Conservation (phyloP, 1,140 invertebrate species). For the Drosophila lini region DNA sequence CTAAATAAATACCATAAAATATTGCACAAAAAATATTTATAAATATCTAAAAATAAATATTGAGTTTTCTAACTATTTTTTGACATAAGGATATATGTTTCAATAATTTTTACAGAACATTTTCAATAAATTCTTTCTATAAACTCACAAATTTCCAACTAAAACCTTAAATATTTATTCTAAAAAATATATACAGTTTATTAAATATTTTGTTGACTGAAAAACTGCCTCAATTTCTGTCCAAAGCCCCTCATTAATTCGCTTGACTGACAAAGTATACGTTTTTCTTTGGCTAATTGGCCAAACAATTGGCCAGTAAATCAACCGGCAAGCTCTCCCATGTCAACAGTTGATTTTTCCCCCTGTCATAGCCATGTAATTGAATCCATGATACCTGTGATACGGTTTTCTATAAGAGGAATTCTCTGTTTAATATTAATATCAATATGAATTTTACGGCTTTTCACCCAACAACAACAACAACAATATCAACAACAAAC, state of each 20-base stretch:
- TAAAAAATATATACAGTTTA: not conserved
- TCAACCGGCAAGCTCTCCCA: constrained; percentile 55
- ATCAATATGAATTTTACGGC: constrained; percentile 72
- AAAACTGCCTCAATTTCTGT: constrained; percentile 8
- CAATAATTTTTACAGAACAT: too few relatives aligned
- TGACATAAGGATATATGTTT: too few relatives aligned
- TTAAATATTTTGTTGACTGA: not conserved
- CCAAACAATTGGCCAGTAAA: constrained; percentile 70
- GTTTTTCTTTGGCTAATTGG: constrained; percentile 68
- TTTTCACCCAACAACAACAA: constrained; percentile 36
- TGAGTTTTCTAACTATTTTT: too few relatives aligned
- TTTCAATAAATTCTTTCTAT: too few relatives aligned
- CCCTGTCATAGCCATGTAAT: constrained; percentile 31
- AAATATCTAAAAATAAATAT: too few relatives aligned
- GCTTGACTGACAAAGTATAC: constrained; percentile 13
- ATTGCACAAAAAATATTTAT: too few relatives aligned
- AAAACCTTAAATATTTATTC: too few relatives aligned
- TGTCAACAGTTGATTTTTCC: constrained; percentile 61
- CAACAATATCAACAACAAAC: constrained; percentile 13
- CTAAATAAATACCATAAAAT: too few relatives aligned
- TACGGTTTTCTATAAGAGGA: constrained; percentile 33
- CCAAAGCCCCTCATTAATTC: constrained; percentile 7
- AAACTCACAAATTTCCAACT: too few relatives aligned
- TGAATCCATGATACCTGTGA: constrained; percentile 28
- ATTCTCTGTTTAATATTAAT: constrained; percentile 55